Conservation (phyloP, 1,140 invertebrate species). For the Drosophila sulfurigaster region DNA sequence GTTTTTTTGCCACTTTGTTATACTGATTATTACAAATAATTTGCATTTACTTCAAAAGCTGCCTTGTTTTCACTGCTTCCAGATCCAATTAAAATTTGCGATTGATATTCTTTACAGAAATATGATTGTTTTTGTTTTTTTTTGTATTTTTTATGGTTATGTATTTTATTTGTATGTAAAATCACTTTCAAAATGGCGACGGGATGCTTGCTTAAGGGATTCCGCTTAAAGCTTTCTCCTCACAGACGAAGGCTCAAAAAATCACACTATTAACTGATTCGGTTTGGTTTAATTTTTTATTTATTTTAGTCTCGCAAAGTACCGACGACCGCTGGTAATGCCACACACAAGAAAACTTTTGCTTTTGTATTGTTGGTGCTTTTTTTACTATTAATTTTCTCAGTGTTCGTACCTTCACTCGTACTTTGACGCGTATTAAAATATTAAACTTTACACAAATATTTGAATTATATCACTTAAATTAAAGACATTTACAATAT, state of each 20-base stretch:
- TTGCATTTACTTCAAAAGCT: conserved; percentile 64
- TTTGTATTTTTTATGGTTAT: conserved; percentile 53
- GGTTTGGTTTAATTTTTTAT: conserved; percentile 68
- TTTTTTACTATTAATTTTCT: conserved; percentile 45
- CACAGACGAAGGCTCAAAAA: conserved; percentile 81
- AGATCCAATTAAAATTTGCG: conserved; percentile 53
- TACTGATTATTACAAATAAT: conserved; percentile 68
- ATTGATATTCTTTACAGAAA: conserved; percentile 56
- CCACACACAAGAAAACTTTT: conserved; percentile 55
- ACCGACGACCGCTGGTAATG: conserved; percentile 44
- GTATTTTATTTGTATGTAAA: conserved; percentile 69
- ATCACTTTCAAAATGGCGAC: conserved; percentile 83
- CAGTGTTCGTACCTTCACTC: conserved; percentile 74
- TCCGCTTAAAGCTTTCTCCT: conserved; percentile 81
- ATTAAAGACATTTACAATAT: conserved; percentile 81
- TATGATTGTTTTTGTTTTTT: conserved; percentile 55
- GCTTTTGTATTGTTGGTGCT: conserved; percentile 45
- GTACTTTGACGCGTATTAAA: conserved; percentile 82
- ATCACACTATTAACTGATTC: conserved; percentile 79
- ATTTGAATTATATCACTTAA: conserved; percentile 81
- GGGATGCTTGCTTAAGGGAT: conserved; percentile 77
- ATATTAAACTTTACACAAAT: conserved; percentile 79
- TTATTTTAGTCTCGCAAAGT: conserved; percentile 64
- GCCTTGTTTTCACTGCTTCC: conserved; percentile 60
- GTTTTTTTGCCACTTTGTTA: conserved; percentile 71